Evolutionary conservation across 2,888 invertebrate species (phyloP), one percentile per base, ranked within the genome.

Genomic region (Sarcophaga carnaria): DNA sequence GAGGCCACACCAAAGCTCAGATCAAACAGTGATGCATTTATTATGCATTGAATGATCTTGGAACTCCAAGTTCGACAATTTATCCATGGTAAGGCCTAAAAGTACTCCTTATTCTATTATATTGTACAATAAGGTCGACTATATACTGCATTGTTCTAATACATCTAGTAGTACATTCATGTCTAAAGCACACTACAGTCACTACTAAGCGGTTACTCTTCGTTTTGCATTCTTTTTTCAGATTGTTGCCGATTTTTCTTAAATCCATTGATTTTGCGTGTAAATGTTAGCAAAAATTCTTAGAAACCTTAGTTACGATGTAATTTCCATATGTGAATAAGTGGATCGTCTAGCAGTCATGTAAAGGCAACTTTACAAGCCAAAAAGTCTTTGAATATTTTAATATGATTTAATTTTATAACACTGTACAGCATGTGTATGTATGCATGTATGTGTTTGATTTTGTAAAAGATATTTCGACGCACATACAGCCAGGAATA

Each of bases 401-500:
- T 92, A 92, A 92, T 92, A 91, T 92, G 90, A 92, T 92, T 91
- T 91, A 91, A 90, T 91, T 90, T 89, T 89, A 89, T 37, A 37
- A 6, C 6, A 6, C 6, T 90, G 79, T 59, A 89, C 90, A 80
- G 47, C 25, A 90, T 89, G 89, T 88, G 77, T 83, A 78, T 63
- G 22, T 54, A 83, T 72, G 69, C 63, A 45, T 76, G 76, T 66
- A 54, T 72, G 63, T 54, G 59, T 62, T 59, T 70, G 37, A 27
- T 22, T 27, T 37, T 45, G 45, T 14, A 49, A 70, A 70, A 2
- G 8, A 59, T 14, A 27, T 25, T 64, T 64, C 8, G 22, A 54
- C 70, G n/a, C 17, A 54, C 59, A 25, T 5, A 71, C 20, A 27
- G 54, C 5, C 17, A 54, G 14, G 17, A 54, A 54, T 54, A 64